Evolutionary conservation across 2,888 invertebrate genomes (phyloP), one percentile per base, ranked within the genome.

Genomic region (Cheilosia impressa): DNA sequence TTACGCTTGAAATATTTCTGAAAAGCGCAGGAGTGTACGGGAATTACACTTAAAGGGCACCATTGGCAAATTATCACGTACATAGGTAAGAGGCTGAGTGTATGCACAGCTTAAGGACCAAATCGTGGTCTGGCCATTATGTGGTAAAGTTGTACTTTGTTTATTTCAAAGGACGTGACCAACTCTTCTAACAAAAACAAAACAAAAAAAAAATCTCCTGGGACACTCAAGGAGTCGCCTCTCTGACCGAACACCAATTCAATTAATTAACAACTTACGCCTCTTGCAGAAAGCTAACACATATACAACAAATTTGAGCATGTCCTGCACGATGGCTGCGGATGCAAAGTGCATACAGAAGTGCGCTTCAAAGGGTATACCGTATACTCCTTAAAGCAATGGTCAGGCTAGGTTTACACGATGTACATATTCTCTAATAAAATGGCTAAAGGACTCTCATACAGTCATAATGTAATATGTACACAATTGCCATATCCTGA

Each of bases 11-110:
- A 41, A 53, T 71, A 38, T 34, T 72, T 57, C 47, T 78, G 47
- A 52, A 76, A 80, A 79, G 80, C 71, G 65, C 63, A 75, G 63
- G 65, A 73, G 75, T 72, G 57, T 47, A 66, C 62, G 62, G 71
- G 76, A 80, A 84, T 84, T 66, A 80, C 80, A 66, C 60, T 71
- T 84, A 75, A 84, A 76, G 75, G 72, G 71, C 75, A 75, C 47
- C 66, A 76, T 80, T 71, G 79, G 17, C 65, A 76, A 79, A 84
- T 84, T 84, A 84, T 75, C 84, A 84, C 84, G 75, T 84, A 53
- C 79, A 65, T 50, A 34, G 15, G 22, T 57, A 19, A 19, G 31
- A 19, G 53, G 19, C 15, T 19, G 43, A 19, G 53, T 27, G 17
- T 19, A 47, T 50, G 34, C 41, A 45, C 50, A 76, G 50, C 45